These are phyloP conservation scores for Apomyelois bistriatella DNA, from an alignment of 2,888 invertebrate species.

Conservation along the genomic window DNA sequence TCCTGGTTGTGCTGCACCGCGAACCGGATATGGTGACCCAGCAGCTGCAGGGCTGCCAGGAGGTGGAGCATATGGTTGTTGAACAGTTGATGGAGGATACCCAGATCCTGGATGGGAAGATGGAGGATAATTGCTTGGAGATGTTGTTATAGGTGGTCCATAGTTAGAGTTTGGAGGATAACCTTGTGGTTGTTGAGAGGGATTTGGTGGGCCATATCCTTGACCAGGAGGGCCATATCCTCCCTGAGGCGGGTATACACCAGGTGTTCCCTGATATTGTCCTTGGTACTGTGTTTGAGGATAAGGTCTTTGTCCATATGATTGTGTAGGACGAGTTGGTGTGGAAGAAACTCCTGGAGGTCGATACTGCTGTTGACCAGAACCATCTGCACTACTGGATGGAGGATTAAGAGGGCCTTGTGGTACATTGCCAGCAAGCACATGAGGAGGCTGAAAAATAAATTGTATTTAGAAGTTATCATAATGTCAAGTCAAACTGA, in stretches of 20 bases:
- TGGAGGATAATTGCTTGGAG: constrained; percentile 80
- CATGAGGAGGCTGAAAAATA: constrained; percentile 75
- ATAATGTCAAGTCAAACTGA: no score
- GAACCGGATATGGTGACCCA: constrained; percentile 67
- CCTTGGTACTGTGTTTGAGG: constrained; percentile 84
- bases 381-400: constrained; percentile 57
- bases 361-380: constrained; percentile 71
- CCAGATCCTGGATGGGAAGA: constrained; percentile 69
- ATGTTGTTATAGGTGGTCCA: constrained; percentile 81
- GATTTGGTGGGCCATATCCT: constrained; percentile 82
- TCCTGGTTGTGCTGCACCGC: constrained; percentile 63
- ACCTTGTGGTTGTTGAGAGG: constrained; percentile 81
- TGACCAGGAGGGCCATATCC: constrained; percentile 84
- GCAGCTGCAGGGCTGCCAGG: constrained; percentile 67
- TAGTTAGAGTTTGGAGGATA: constrained; percentile 83
- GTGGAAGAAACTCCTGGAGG: constrained; percentile 76
- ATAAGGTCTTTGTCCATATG: constrained; percentile 84
- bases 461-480: not conserved
- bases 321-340: constrained; percentile 82
- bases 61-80: constrained; percentile 73
- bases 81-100: constrained; percentile 66
- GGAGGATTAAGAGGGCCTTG: constrained; percentile 62
- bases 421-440: constrained; percentile 75
- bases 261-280: constrained; percentile 78
- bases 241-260: constrained; percentile 83